Evolutionary conservation across 2,113 vertebrate genomes (phyloP).

Genomic region (Eptesicus fuscus): DNA sequence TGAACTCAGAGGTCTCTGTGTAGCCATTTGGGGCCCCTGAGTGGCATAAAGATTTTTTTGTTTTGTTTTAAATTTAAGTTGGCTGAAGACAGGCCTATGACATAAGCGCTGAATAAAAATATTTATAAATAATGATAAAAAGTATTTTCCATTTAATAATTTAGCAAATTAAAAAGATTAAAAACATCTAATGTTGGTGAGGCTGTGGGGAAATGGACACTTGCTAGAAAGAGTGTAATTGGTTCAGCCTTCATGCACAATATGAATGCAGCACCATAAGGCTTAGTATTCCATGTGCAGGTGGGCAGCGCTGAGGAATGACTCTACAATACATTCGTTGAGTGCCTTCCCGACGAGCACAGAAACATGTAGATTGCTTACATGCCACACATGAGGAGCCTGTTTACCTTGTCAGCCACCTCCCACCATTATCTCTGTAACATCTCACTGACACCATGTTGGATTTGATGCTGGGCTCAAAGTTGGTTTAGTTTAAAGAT

Average conservation of each 20-base stretch:
- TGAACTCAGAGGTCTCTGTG: neutral
- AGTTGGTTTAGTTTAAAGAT: neutral
- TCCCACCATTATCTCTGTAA: neutral
- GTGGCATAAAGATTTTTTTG: neutral
- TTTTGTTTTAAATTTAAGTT: neutral
- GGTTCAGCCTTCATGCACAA: neutral
- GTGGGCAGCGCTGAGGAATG: neutral
- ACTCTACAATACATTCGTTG: neutral
- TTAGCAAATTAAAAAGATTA: neutral
- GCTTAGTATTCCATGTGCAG: neutral
- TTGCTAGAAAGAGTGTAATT: neutral
- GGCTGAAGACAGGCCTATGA: neutral
- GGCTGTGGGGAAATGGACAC: neutral
- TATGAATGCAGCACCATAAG: fast-evolving
- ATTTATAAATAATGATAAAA: neutral
- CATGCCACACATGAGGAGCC: neutral
- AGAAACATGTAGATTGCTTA: neutral
- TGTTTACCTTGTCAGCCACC: neutral
- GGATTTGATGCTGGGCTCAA: neutral
- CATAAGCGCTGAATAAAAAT: neutral
- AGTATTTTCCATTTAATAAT: neutral
- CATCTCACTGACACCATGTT: neutral
- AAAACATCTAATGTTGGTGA: neutral
- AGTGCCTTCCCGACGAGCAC: neutral
- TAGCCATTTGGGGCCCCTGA: neutral